Percentiles rank a stretch among this genome's conserved stretches.
Evolutionary conservation across 2,888 invertebrate species (phyloP).

Genomic region (Heliconius hortense): DNA sequence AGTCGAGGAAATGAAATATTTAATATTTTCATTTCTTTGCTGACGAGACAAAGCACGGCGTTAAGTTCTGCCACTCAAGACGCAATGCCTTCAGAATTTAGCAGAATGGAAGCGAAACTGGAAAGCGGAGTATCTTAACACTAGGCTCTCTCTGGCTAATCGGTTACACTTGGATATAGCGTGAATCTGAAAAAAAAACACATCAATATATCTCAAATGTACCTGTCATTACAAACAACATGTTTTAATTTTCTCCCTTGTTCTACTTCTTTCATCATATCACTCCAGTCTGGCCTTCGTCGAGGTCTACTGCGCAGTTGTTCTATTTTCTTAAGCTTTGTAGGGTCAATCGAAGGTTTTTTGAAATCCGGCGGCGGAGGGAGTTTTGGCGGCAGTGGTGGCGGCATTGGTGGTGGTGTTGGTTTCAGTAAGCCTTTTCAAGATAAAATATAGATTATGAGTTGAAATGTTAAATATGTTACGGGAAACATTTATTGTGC

Average conservation of each 20-base stretch:
- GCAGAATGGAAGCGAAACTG: too few relatives aligned
- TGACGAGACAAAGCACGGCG: too few relatives aligned
- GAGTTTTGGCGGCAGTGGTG: constrained; percentile 87
- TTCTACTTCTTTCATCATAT: constrained; percentile 96
- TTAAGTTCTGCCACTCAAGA: too few relatives aligned
- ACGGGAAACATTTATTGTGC: not conserved
- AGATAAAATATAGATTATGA: constrained; percentile 7
- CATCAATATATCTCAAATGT: constrained; percentile 16
- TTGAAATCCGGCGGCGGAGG: constrained; percentile 83
- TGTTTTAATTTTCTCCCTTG: constrained; percentile 89
- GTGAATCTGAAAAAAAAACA: not conserved
- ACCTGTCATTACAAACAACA: constrained; percentile 93
- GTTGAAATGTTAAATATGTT: not conserved
- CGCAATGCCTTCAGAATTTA: too few relatives aligned
- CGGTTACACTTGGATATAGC: too few relatives aligned
- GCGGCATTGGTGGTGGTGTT: constrained; percentile 85
- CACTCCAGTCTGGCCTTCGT: constrained; percentile 92
- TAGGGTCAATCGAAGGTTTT: constrained; percentile 81
- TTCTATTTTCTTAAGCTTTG: constrained; percentile 86
- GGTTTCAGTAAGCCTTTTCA: constrained; percentile 72
- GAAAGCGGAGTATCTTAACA: too few relatives aligned
- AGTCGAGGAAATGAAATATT: too few relatives aligned
- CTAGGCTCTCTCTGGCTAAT: too few relatives aligned
- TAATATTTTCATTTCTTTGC: too few relatives aligned
- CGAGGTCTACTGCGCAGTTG: constrained; percentile 89